Evolutionary conservation across 2,113 vertebrate species (phyloP), one percentile per base, ranked within the genome.

Genomic region (Upupa epops): DNA sequence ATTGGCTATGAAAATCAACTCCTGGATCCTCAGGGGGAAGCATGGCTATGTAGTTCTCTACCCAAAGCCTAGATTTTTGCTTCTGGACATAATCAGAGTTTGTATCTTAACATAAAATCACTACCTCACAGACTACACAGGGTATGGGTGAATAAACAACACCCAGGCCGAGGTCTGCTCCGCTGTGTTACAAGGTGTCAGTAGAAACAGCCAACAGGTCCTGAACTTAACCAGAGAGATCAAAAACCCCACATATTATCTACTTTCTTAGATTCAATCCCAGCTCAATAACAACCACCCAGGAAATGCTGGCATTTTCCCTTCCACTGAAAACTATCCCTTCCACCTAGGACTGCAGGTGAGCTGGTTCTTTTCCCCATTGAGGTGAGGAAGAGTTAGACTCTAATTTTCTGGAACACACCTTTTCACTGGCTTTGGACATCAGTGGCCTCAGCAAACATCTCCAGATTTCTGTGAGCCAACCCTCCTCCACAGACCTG

Each of bases 131-230:
- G 9, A 8, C 37, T 49, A 58, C 6, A 13, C 32, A 46, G n/a
- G 0, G 2, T 9, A 11, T 1, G 20, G 37, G 59, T 40, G 31
- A 24, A 46, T n/a, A 14, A 29, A 32, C 26, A 52, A 64, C 0
- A 31, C 11, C 25, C 10, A 72, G 3, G 36, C 4, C 1, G 49
- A 68, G 86, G 52, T 45, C 29, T 20, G 1, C 24, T 31, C 56
- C 25, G 16, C 45, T 26, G 34, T 5, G 40, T 9, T 3, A 18
- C 28, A 37, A 83, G 28, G 32, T 6, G 14, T 70, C 14, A 46
- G 22, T 1, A 54, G 29, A 72, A 82, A 72, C 0, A 6, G 9
- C 55, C 77, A 89, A 40, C 15, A 17, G 36, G 29, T 29, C 86
- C 92, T 70, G 25, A 9, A 78, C 0, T 8, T 16, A 80, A 83